phyloP scores from a whole-genome alignment of 2,797 vertebrate genomes.

The Hapalemur alaotrensis region DNA sequence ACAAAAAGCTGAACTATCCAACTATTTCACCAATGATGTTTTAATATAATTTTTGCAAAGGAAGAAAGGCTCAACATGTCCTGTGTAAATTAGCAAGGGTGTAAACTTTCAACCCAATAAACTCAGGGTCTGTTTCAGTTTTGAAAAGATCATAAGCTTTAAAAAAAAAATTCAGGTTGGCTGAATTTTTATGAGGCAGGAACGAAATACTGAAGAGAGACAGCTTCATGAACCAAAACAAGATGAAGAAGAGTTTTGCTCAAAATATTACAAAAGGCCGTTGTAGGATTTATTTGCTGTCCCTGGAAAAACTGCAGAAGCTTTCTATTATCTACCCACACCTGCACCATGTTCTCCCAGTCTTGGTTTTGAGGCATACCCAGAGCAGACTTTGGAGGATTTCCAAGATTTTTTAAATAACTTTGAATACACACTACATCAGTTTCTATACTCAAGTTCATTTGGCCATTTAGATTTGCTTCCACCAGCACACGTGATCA shows the following conservation, averaged over 20 bases:
- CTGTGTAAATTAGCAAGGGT: background rate
- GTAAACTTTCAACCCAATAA: background rate
- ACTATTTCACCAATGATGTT: background rate
- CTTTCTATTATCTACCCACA: background rate
- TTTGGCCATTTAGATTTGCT: background rate
- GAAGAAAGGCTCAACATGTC: background rate
- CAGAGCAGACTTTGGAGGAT: background rate
- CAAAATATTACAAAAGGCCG: background rate
- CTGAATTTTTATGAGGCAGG: background rate
- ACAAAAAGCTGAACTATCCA: background rate
- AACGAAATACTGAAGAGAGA: conserved; percentile 21
- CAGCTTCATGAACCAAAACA: background rate
- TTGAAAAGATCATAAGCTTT: background rate
- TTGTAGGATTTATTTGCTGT: background rate
- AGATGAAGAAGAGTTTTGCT: background rate
- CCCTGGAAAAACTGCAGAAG: background rate
- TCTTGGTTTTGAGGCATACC: background rate
- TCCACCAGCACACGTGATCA: background rate
- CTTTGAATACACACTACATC: background rate
- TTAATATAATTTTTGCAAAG: background rate
- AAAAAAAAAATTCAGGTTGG: background rate
- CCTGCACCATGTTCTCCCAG: background rate
- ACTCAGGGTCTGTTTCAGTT: background rate
- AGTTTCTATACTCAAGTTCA: background rate
- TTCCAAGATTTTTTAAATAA: conserved; percentile 15